phyloP scores from a whole-genome alignment of 2,797 vertebrate genomes.

The Enteromius anoplus region DNA sequence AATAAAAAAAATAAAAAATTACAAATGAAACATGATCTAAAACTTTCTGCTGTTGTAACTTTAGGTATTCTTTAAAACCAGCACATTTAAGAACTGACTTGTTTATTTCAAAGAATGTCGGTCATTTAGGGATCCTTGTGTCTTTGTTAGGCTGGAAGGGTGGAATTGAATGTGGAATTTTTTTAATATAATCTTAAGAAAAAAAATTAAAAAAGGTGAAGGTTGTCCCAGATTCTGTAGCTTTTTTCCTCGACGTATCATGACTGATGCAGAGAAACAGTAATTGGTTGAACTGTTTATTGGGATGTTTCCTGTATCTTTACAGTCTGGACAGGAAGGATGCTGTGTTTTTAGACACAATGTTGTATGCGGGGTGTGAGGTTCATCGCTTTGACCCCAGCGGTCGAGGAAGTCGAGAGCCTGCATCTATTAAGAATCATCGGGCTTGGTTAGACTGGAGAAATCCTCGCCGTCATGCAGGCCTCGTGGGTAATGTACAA shows the following conservation, averaged over 20 bases:
- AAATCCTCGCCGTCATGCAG: constrained; percentile 60
- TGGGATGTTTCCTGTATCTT: constrained; percentile 53
- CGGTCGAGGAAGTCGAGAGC: constrained; percentile 39
- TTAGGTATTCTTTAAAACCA: background rate
- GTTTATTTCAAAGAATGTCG: background rate
- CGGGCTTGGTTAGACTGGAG: constrained; percentile 81
- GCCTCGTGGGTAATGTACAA: constrained; percentile 67
- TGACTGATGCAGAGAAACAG: background rate
- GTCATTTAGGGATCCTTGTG: background rate
- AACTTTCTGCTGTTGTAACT: background rate
- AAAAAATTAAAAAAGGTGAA: background rate
- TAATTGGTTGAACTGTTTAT: background rate
- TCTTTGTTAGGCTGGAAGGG: background rate
- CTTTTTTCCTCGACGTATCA: background rate
- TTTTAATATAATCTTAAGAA: background rate
- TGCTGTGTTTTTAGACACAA: constrained; percentile 71
- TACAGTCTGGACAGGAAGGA: constrained; percentile 75
- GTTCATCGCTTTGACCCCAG: constrained; percentile 80
- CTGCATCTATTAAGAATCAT: constrained; percentile 65
- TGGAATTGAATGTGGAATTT: background rate
- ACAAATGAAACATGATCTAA: background rate
- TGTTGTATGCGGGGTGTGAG: constrained; percentile 72
- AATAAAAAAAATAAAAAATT: background rate
- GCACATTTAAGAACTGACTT: background rate
- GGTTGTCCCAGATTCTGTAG: constrained; percentile 11